These are phyloP conservation scores for Cichlasoma orientale DNA, from an alignment of 2,797 vertebrate genomes.

Conservation along the genomic window DNA sequence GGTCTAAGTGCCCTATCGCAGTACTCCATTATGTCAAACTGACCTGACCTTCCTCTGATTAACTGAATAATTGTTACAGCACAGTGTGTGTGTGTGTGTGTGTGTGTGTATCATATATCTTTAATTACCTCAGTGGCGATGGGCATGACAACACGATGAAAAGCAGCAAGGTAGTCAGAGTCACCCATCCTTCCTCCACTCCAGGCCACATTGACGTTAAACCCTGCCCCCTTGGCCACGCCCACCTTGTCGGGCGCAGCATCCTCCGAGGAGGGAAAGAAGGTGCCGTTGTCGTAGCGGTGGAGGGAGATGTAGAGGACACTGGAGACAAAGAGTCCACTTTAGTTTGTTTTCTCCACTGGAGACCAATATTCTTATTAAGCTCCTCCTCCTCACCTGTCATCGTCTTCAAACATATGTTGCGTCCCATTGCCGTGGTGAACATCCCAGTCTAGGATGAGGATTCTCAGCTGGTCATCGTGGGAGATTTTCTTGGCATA, in stretches of 20 bases:
- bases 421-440: conserved; percentile 94
- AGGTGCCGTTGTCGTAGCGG: conserved; percentile 87
- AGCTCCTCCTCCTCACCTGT: conserved; percentile 76
- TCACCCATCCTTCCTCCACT: conserved; percentile 85
- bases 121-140: conserved; percentile 86
- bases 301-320: conserved; percentile 91
- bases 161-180: conserved; percentile 87
- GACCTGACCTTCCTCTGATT: not conserved
- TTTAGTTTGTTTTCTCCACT: not conserved
- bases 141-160: conserved; percentile 87
- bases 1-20: too few species aligned
- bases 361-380: not conserved
- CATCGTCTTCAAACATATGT: conserved; percentile 89
- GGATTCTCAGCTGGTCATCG: conserved; percentile 75
- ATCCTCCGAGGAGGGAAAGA: conserved; percentile 88
- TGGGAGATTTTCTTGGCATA: conserved; percentile 82
- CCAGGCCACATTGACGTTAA: conserved; percentile 91
- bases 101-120: not conserved
- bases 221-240: conserved; percentile 79
- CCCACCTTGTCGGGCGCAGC: conserved; percentile 81
- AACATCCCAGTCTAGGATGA: conserved; percentile 92
- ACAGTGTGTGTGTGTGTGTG: not conserved
- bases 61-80: not conserved
- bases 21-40: too few species aligned
- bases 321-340: conserved; percentile 61